These are phyloP conservation scores for Euclidia mi DNA, from an alignment of 2,888 invertebrate species.

Conservation along the genomic window DNA sequence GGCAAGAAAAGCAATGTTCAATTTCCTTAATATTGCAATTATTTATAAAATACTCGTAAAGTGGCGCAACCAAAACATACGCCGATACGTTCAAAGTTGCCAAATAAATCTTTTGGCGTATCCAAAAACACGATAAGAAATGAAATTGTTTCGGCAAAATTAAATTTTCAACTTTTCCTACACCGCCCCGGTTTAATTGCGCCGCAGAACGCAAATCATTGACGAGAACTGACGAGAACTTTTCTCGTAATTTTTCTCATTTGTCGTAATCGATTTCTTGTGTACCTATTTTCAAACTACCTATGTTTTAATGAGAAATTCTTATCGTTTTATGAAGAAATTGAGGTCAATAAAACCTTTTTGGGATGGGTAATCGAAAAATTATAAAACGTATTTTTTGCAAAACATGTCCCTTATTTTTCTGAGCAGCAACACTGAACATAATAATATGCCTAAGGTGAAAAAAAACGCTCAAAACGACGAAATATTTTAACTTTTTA, in stretches of 20 bases:
- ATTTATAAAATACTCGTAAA: slow-evolving; percentile 10
- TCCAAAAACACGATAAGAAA: slow-evolving; percentile 30
- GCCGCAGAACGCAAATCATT: slow-evolving; percentile 18
- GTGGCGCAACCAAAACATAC: slow-evolving; percentile 13
- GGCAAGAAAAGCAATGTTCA: slow-evolving; percentile 1
- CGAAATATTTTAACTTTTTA: no score
- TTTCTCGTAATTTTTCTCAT: slow-evolving; percentile 14
- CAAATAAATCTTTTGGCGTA: slow-evolving; percentile 39
- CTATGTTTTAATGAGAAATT: slow-evolving; percentile 39
- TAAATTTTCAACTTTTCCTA: slow-evolving; percentile 32
- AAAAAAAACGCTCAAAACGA: no score
- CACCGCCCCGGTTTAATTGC: slow-evolving; percentile 25
- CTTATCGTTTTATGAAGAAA: slow-evolving; percentile 27
- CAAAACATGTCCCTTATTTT: no score
- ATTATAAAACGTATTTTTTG: no score
- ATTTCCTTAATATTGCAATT: slow-evolving; percentile 3
- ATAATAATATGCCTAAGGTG: no score
- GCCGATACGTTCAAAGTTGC: slow-evolving; percentile 30
- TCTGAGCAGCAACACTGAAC: no score
- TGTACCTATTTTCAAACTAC: slow-evolving; percentile 28
- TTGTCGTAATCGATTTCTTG: slow-evolving; percentile 36
- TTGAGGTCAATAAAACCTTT: no score
- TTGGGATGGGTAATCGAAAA: no score
- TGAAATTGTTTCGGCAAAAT: slow-evolving; percentile 40
- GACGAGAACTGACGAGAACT: slow-evolving; percentile 11